Base-by-base conservation (phyloP, 2,888 invertebrate species). In the Penaeus monodon region DNA sequence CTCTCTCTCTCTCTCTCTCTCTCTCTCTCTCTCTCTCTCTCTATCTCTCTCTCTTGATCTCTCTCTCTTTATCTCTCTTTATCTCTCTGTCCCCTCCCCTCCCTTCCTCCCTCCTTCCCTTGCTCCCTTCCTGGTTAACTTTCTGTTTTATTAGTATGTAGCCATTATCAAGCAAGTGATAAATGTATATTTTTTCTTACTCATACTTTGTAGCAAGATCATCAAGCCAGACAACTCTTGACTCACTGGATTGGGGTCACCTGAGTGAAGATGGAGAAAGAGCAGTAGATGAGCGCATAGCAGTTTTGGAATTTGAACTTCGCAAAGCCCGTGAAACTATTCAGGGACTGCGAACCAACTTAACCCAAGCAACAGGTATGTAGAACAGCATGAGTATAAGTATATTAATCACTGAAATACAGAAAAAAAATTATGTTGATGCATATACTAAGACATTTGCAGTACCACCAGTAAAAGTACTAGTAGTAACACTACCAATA, bases 261-360 rank as follows among this genome's bases (percentile, higher is more conserved):
- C 96, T 95, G 92, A 97, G 97, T 2, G 97, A 97, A 93, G 97
- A 97, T 93, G 97, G 96, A 0, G 96, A 95, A 78, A 94, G 95
- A 91, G 91, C 92, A 81, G 94, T 95, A 4, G 96, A 96, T 93
- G 96, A 96, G 91, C 93, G 94, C 91, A 95, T 97, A 2, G 97
- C 97, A 77, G 96, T 97, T 22, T 93, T 97, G 38, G 97, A 97
- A 92, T 97, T 97, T 94, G 97, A 97, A 92, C 92, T 97, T 29
- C 93, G 97, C 81, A 97, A 97, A 92, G 97, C 97, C 0, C 95
- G 95, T 91, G 97, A 97, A 92, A 97, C 96, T 20, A 97, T 97
- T 74, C 95, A 95, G 92, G 94, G 96, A 27, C 92, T 97, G 78
- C 93, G 97, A 91, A 96, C 96, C 33, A 96, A 96, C 92, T 94